Evolutionary conservation across 2,888 invertebrate species (phyloP).

Genomic region (Pterobdella sp.): DNA sequence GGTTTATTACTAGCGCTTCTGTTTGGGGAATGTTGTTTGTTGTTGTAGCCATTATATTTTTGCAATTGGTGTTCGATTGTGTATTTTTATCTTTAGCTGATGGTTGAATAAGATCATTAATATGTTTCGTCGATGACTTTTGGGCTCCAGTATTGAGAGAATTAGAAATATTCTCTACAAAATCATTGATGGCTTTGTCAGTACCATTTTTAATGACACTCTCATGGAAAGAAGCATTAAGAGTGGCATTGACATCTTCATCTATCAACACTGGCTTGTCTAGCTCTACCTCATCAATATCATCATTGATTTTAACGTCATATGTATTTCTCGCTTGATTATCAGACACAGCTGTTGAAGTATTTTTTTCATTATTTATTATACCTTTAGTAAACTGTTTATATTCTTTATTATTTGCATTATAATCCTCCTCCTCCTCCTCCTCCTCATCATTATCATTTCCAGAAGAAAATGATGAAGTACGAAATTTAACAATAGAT

Average conservation of each 20-base stretch:
- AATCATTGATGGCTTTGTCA: neutral
- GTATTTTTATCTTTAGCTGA: neutral
- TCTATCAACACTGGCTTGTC: constrained; percentile 8
- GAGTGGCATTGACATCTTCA: neutral
- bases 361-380: constrained; percentile 1
- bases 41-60: neutral
- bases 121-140: neutral
- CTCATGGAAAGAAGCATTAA: constrained; percentile 3
- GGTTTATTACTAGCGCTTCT: neutral
- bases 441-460: neutral
- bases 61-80: neutral
- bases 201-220: neutral
- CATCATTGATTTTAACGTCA: neutral
- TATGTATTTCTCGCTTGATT: no score
- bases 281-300: neutral
- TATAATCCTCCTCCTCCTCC: constrained; percentile 11
- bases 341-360: no score
- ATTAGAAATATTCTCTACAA: neutral
- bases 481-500: neutral
- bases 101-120: neutral
- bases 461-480: neutral
- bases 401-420: neutral
- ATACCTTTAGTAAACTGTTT: neutral
- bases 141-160: neutral
- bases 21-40: neutral